Percentiles rank a stretch among this genome's conserved stretches.
Conservation (phyloP, 1,140 invertebrate species). For the Papilio glaucus region DNA sequence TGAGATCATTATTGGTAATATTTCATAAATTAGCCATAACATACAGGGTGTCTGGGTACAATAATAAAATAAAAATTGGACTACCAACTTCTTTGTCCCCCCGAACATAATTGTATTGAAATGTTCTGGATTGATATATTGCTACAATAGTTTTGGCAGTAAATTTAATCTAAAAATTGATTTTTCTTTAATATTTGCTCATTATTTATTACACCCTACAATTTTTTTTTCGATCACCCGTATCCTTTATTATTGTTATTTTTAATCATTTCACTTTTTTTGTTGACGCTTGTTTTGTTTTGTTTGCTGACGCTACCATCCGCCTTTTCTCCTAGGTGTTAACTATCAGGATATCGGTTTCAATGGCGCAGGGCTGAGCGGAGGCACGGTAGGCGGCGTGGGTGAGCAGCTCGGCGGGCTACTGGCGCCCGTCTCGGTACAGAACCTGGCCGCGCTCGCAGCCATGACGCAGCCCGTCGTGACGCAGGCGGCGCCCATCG, state of each 20-base stretch:
- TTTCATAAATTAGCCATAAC: too few relatives aligned
- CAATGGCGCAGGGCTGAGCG: constrained; percentile 82
- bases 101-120: neutral
- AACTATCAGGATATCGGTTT: constrained; percentile 81
- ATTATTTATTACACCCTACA: neutral
- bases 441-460: constrained; percentile 94
- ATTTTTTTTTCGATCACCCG: constrained; percentile 24
- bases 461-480: constrained; percentile 89
- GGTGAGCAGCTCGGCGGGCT: constrained; percentile 84
- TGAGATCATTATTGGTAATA: neutral
- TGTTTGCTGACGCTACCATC: constrained; percentile 45
- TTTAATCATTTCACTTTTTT: constrained; percentile 44
- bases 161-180: neutral
- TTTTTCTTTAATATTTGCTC: constrained; percentile 26
- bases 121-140: neutral
- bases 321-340: constrained; percentile 64
- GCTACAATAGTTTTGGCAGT: neutral
- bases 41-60: too few relatives aligned
- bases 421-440: constrained; percentile 92
- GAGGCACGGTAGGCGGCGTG: constrained; percentile 60
- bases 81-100: neutral
- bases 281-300: constrained; percentile 43
- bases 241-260: constrained; percentile 28
- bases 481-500: constrained; percentile 84
- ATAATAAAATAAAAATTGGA: neutral